These are phyloP conservation scores for Drosophila baimaii DNA, from an alignment of 1,140 invertebrate species.

Conservation along the genomic window DNA sequence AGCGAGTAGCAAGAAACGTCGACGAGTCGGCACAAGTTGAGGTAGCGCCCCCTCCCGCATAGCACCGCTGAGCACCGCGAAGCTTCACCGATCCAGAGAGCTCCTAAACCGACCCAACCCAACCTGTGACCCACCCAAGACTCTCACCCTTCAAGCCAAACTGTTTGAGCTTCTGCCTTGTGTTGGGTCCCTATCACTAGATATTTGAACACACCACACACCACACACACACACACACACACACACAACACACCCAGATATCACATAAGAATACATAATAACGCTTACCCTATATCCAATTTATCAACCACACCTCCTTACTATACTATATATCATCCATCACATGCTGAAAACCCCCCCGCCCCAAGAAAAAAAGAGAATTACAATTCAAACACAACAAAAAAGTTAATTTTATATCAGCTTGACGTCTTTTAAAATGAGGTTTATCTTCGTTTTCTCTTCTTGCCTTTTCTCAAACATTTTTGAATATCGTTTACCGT, in stretches of 20 bases:
- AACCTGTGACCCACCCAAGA: not conserved
- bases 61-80: conserved; percentile 30
- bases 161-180: conserved; percentile 36
- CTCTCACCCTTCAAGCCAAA: conserved; percentile 9
- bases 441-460: conserved; percentile 81
- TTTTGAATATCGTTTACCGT: conserved; percentile 76
- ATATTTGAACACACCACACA: conserved; percentile 10
- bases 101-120: not conserved
- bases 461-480: conserved; percentile 82
- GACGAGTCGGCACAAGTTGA: conserved; percentile 3
- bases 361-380: conserved; percentile 5
- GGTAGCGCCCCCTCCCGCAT: conserved; percentile 14
- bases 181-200: conserved; percentile 32
- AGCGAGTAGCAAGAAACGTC: conserved; percentile 19
- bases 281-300: not conserved
- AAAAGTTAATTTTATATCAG: conserved; percentile 59
- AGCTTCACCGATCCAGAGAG: conserved; percentile 14
- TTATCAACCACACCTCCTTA: too few species aligned
- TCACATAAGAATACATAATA: not conserved
- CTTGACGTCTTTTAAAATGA: conserved; percentile 74
- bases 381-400: conserved; percentile 12
- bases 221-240: not conserved
- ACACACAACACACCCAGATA: not conserved
- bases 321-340: conserved; percentile 26
- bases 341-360: conserved; percentile 14